Evolutionary conservation across 2,113 vertebrate genomes (phyloP).

Genomic region (Cercopithecus mona): DNA sequence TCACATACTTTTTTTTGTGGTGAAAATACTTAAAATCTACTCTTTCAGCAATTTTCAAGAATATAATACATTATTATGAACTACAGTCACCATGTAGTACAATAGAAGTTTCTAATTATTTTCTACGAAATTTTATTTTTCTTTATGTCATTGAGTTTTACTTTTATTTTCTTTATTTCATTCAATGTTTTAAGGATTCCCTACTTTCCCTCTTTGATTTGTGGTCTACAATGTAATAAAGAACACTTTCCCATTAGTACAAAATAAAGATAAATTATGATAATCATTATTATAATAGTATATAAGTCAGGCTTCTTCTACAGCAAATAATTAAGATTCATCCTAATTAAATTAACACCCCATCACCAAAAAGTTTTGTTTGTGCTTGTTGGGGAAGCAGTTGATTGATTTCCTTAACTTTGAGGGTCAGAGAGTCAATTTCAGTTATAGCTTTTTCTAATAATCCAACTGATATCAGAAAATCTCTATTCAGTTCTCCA

Average conservation of each 20-base stretch:
- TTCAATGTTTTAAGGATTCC: not conserved
- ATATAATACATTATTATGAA: not conserved
- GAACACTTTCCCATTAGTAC: not conserved
- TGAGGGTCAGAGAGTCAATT: not conserved
- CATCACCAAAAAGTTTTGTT: not conserved
- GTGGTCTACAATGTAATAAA: not conserved
- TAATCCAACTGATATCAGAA: not conserved
- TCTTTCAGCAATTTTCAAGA: not conserved
- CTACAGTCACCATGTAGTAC: not conserved
- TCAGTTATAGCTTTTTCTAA: not conserved
- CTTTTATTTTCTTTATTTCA: not conserved
- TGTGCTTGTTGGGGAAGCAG: not conserved
- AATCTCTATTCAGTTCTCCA: not conserved
- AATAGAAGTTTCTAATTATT: not conserved
- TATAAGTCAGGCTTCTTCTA: not conserved
- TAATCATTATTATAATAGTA: not conserved
- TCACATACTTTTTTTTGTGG: not conserved
- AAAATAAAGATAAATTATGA: not conserved
- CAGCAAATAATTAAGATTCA: not conserved
- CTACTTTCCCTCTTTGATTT: not conserved
- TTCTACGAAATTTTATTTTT: not conserved
- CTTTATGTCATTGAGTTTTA: not conserved
- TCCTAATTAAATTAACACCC: not conserved
- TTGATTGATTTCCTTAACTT: not conserved
- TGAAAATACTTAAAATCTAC: not conserved